phyloP scores from a whole-genome alignment of 2,888 invertebrate genomes.

The Sesamia inferens region DNA sequence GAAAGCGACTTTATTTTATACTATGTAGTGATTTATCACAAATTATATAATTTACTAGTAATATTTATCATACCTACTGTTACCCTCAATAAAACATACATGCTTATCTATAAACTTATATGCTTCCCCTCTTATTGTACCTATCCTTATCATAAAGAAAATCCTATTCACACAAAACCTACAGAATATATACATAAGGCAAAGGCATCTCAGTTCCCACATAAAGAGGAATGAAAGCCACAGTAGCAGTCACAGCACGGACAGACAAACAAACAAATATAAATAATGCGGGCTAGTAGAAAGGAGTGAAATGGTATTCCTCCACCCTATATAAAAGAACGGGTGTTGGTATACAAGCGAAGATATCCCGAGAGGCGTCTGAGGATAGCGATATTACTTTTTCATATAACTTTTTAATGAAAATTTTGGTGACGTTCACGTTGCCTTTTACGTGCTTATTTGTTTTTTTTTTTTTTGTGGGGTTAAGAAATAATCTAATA shows the following conservation, averaged over 20 bases:
- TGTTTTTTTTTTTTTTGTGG: too few relatives aligned
- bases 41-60: too few relatives aligned
- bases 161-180: conserved; percentile 24
- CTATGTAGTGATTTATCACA: too few relatives aligned
- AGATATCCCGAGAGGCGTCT: conserved; percentile 33
- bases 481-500: too few relatives aligned
- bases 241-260: conserved; percentile 53
- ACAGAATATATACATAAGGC: conserved; percentile 14
- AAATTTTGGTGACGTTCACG: too few relatives aligned
- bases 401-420: neutral
- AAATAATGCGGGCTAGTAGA: conserved; percentile 77
- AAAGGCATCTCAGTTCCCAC: conserved; percentile 32
- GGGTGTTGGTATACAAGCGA: conserved; percentile 45
- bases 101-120: neutral
- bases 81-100: neutral
- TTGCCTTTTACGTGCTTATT: too few relatives aligned
- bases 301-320: conserved; percentile 80
- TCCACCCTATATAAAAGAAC: conserved; percentile 78
- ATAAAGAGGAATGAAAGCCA: conserved; percentile 46
- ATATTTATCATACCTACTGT: neutral
- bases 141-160: conserved; percentile 18
- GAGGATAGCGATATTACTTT: conserved; percentile 29
- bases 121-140: neutral
- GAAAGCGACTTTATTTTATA: too few relatives aligned
- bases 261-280: conserved; percentile 78